phyloP scores from a whole-genome alignment of 1,140 invertebrate genomes.

The Papilio polytes region DNA sequence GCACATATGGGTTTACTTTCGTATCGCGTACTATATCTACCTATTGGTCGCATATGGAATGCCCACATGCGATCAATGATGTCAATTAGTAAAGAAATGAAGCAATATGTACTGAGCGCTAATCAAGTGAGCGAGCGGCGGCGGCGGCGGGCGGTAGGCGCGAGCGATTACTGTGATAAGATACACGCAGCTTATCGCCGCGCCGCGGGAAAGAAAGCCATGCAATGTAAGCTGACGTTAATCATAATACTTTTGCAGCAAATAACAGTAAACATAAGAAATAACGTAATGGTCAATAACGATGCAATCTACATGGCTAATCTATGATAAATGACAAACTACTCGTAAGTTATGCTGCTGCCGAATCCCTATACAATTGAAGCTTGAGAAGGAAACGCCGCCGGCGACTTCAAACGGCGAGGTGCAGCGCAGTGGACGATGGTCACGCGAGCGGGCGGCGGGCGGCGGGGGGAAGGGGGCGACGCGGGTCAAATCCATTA shows the following conservation, averaged over 20 bases:
- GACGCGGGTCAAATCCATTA: conserved; percentile 28
- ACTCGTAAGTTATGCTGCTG: neutral
- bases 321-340: neutral
- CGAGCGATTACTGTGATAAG: neutral
- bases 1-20: neutral
- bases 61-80: no score
- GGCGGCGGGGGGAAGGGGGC: neutral
- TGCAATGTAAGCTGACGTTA: neutral
- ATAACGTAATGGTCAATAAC: neutral
- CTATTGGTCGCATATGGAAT: no score
- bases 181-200: neutral
- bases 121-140: no score
- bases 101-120: no score
- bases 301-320: neutral
- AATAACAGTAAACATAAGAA: neutral
- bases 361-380: neutral
- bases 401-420: neutral
- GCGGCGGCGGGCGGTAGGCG: no score
- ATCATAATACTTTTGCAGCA: neutral
- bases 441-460: neutral
- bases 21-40: neutral
- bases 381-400: neutral
- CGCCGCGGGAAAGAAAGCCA: conserved; percentile 1
- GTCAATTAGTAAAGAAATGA: no score
- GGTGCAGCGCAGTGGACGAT: neutral